Percentiles rank a stretch among this genome's conserved stretches.
These are phyloP conservation scores for Cynoglossus semilaevis DNA, from an alignment of 2,113 vertebrate genomes.

Conservation along the genomic window DNA sequence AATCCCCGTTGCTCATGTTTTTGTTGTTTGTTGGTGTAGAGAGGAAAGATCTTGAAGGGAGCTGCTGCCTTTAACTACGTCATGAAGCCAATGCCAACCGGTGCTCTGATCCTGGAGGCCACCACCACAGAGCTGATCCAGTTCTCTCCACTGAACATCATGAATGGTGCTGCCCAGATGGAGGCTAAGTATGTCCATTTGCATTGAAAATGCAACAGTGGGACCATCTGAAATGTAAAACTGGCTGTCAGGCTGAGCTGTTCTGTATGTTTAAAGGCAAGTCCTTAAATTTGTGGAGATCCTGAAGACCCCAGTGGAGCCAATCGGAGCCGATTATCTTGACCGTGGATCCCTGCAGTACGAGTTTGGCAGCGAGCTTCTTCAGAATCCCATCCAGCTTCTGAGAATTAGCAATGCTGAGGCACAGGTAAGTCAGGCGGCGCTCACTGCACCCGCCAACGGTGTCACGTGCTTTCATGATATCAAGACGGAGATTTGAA, in stretches of 20 bases:
- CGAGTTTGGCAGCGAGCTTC: constrained; percentile 65
- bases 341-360: constrained; percentile 74
- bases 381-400: constrained; percentile 78
- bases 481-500: not conserved
- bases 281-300: constrained; percentile 69
- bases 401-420: constrained; percentile 72
- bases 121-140: constrained; percentile 74
- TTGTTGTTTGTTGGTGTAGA: constrained; percentile 61
- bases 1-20: not conserved
- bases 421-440: constrained; percentile 60
- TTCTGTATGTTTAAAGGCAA: constrained; percentile 67
- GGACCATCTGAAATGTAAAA: not conserved
- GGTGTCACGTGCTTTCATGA: not conserved
- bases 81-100: constrained; percentile 69
- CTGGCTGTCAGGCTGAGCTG: not conserved
- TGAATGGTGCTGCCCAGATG: constrained; percentile 75
- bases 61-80: constrained; percentile 68
- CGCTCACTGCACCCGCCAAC: not conserved
- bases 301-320: constrained; percentile 25
- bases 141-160: constrained; percentile 77
- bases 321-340: constrained; percentile 48
- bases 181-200: constrained; percentile 76
- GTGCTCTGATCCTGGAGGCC: constrained; percentile 74
- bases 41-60: constrained; percentile 70
- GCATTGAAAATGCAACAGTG: not conserved